Conservation (phyloP, 2,888 invertebrate species). For the Deroplatys truncata region DNA sequence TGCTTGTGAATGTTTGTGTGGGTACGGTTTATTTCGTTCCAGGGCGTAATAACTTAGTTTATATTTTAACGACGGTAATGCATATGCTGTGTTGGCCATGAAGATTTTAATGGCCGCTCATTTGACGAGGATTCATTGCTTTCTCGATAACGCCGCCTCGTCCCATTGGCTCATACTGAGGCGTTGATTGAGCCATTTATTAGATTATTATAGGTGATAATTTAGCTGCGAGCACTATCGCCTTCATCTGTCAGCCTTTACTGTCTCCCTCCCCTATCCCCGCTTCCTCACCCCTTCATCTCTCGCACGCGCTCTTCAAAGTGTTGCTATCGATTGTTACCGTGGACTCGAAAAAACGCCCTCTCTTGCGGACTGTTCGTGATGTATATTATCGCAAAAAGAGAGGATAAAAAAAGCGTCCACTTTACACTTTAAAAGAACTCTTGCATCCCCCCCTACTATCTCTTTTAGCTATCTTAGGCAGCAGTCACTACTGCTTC, state of each 20-base stretch:
- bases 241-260: constrained; percentile 13
- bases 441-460: background rate
- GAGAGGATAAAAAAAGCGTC: background rate
- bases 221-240: constrained; percentile 10
- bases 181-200: constrained; percentile 18
- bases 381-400: background rate
- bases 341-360: background rate
- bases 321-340: constrained; percentile 7
- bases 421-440: background rate
- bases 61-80: constrained; percentile 16
- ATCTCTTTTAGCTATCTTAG: background rate
- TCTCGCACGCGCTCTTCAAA: background rate
- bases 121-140: constrained; percentile 22
- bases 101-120: constrained; percentile 22
- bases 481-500: background rate
- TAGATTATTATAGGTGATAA: constrained; percentile 18
- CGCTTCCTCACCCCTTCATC: constrained; percentile 7
- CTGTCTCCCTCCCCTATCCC: constrained; percentile 8
- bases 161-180: constrained; percentile 17
- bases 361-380: constrained; percentile 2
- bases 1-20: background rate
- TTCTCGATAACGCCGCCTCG: constrained; percentile 16
- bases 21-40: constrained; percentile 4
- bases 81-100: constrained; percentile 20
- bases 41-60: constrained; percentile 13